A percentile compares a stretch with the other conserved stretches of the same genome.
Evolutionary conservation across 2,797 vertebrate species (phyloP).

Genomic region (Scolopax bukidnonensis): DNA sequence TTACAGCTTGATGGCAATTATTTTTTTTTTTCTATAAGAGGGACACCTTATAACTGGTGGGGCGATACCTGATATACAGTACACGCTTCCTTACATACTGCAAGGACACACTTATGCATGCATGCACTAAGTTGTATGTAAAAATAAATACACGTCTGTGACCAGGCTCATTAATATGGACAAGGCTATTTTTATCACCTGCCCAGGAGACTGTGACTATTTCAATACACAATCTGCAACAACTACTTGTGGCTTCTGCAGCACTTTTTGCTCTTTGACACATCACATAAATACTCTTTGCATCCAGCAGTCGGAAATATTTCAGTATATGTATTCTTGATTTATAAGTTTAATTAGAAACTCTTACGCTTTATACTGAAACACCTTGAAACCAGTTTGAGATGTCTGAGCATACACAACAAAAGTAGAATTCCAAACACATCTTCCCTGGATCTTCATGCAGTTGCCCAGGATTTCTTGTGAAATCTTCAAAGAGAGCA

Average conservation of each 20-base stretch:
- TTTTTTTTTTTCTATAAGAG: neutral
- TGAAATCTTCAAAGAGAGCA: neutral
- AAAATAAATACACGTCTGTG: neutral
- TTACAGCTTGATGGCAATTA: neutral
- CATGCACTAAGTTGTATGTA: neutral
- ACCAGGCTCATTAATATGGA: neutral
- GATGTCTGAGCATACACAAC: neutral
- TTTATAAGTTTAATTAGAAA: slow-evolving; percentile 59
- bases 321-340: neutral
- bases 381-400: slow-evolving; percentile 1
- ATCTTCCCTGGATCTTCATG: neutral
- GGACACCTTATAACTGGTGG: neutral
- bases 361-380: neutral
- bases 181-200: neutral
- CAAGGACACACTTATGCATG: neutral
- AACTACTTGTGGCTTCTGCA: neutral
- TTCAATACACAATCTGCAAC: neutral
- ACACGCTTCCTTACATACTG: neutral
- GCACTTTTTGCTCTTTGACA: slow-evolving; percentile 4
- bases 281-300: neutral
- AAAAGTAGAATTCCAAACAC: slow-evolving; percentile 21
- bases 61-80: neutral
- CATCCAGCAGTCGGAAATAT: neutral
- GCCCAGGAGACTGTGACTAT: neutral
- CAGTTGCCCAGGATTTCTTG: neutral